Evolutionary conservation across 1,140 invertebrate species (phyloP).

Genomic region (Conus betulinus): DNA sequence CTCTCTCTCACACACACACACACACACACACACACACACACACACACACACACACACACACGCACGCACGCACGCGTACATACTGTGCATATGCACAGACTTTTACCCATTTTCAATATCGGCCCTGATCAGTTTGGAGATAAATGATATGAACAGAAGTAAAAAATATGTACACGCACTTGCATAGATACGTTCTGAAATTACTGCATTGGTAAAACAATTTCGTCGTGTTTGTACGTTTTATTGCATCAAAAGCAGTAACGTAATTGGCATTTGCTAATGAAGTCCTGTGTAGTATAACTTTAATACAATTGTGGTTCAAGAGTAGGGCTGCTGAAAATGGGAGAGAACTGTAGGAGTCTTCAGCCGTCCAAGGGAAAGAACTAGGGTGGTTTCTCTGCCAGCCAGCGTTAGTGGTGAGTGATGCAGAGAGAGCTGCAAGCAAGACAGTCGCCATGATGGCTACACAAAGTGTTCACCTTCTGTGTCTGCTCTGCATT

Average conservation of each 20-base stretch:
- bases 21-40: neutral
- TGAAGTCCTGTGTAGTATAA: no score
- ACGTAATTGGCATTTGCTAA: no score
- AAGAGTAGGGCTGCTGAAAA: neutral
- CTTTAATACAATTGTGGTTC: no score
- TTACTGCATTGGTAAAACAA: no score
- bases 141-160: no score
- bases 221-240: no score
- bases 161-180: no score
- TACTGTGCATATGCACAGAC: neutral
- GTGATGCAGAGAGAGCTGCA: constrained; percentile 3
- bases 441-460: constrained; percentile 21
- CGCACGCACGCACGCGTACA: neutral
- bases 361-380: neutral
- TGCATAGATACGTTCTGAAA: no score
- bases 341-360: neutral
- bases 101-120: no score
- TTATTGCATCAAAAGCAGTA: no score
- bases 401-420: neutral
- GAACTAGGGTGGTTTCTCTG: neutral
- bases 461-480: neutral
- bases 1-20: neutral
- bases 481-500: neutral
- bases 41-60: neutral
- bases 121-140: no score